These are phyloP conservation scores for Myotis pilosus DNA, from an alignment of 2,797 vertebrate genomes.

Conservation along the genomic window DNA sequence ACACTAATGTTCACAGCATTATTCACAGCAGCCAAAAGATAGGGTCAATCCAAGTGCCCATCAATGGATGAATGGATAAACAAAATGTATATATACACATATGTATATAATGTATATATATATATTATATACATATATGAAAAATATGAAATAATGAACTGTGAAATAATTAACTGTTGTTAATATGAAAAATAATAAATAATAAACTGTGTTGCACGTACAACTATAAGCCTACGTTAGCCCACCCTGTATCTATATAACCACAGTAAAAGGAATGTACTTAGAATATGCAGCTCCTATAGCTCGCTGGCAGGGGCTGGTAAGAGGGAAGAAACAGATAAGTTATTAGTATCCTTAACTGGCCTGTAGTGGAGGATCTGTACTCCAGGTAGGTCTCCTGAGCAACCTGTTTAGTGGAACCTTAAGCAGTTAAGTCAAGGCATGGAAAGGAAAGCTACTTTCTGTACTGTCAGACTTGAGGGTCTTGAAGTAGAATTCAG, in stretches of 20 bases:
- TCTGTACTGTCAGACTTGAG: not conserved
- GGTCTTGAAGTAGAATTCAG: not conserved
- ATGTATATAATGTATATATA: too few relatives aligned
- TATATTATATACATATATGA: too few relatives aligned
- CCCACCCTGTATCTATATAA: not conserved
- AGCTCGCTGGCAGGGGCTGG: not conserved
- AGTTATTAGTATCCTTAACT: not conserved
- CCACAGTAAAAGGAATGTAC: not conserved
- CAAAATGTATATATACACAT: not conserved
- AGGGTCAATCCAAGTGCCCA: not conserved
- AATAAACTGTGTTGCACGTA: not conserved
- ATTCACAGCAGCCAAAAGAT: not conserved
- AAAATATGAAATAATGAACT: too few relatives aligned
- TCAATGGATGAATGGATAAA: not conserved
- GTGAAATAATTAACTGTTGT: too few relatives aligned
- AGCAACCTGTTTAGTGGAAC: not conserved
- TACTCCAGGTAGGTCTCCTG: not conserved
- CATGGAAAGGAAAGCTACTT: not conserved
- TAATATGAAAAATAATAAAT: not conserved
- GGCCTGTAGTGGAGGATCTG: not conserved
- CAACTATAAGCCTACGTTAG: not conserved
- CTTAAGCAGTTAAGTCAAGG: not conserved
- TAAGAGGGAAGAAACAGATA: not conserved
- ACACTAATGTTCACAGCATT: not conserved
- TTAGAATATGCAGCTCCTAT: not conserved